Evolutionary conservation across 2,797 vertebrate species (phyloP).

Genomic region (Huso huso): DNA sequence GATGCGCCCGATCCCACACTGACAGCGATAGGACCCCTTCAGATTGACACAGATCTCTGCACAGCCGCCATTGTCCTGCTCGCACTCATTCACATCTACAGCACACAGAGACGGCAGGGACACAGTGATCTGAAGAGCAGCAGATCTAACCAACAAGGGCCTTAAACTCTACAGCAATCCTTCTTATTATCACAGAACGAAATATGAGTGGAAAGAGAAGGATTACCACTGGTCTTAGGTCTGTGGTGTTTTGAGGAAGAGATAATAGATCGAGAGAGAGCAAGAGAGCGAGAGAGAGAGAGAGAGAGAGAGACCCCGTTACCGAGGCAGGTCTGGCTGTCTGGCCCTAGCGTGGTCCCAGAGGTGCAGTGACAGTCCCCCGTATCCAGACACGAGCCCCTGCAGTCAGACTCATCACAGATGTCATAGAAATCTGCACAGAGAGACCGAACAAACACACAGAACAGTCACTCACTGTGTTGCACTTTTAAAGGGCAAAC

Average conservation of each 20-base stretch:
- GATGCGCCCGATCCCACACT: slow-evolving; percentile 69
- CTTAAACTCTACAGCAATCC: no score
- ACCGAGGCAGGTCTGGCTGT: slow-evolving; percentile 88
- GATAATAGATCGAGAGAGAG: neutral
- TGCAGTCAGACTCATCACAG: slow-evolving; percentile 81
- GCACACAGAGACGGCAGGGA: neutral
- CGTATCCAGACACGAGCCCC: slow-evolving; percentile 57
- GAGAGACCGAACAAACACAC: slow-evolving; percentile 1
- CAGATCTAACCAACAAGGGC: no score
- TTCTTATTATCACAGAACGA: neutral
- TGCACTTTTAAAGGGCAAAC: no score
- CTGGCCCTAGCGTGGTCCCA: slow-evolving; percentile 77
- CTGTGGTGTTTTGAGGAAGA: neutral
- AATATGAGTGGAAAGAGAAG: neutral
- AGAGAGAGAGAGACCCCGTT: slow-evolving; percentile 39
- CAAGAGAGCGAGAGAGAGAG: neutral
- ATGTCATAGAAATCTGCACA: slow-evolving; percentile 91
- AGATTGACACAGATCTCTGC: slow-evolving; percentile 86
- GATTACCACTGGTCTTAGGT: neutral
- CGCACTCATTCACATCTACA: slow-evolving; percentile 89
- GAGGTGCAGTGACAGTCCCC: slow-evolving; percentile 64
- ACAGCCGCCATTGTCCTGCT: slow-evolving; percentile 77
- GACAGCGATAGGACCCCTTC: slow-evolving; percentile 80
- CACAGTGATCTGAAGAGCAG: neutral
- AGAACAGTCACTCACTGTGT: no score